Conservation (phyloP, 2,113 vertebrate species). For the Atractosteus spatula region DNA sequence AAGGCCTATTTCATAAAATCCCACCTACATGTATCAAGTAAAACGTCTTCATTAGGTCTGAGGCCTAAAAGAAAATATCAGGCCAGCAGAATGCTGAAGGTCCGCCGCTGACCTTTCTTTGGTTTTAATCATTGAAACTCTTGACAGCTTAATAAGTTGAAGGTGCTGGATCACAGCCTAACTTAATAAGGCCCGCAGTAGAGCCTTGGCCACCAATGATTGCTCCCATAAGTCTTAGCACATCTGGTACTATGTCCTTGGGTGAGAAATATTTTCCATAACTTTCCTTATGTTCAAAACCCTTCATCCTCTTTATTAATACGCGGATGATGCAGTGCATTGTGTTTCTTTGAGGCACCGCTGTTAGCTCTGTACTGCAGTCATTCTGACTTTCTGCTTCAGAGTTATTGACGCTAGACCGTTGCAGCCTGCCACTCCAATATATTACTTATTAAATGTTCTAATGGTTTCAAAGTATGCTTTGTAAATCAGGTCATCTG, state of each 20-base stretch:
- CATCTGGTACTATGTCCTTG: slow-evolving; percentile 92
- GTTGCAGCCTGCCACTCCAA: slow-evolving; percentile 38
- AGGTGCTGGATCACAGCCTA: slow-evolving; percentile 94
- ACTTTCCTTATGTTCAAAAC: slow-evolving; percentile 81
- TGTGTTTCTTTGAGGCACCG: slow-evolving; percentile 65
- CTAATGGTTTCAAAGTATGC: slow-evolving; percentile 56
- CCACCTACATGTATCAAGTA: slow-evolving; percentile 70
- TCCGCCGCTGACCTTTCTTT: slow-evolving; percentile 92
- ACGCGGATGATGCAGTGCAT: slow-evolving; percentile 70
- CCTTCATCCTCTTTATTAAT: slow-evolving; percentile 80
- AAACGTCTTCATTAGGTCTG: slow-evolving; percentile 85
- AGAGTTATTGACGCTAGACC: slow-evolving; percentile 24
- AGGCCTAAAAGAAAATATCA: slow-evolving; percentile 87
- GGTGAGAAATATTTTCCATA: slow-evolving; percentile 95
- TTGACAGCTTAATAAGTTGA: slow-evolving; percentile 98
- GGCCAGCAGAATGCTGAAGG: slow-evolving; percentile 83
- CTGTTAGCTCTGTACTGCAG: slow-evolving; percentile 57
- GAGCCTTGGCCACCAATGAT: slow-evolving; percentile 93
- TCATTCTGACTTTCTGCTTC: slow-evolving; percentile 22
- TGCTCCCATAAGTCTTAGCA: slow-evolving; percentile 97
- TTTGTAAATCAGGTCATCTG: slow-evolving; percentile 60
- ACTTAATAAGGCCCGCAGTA: slow-evolving; percentile 94
- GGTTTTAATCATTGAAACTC: slow-evolving; percentile 98
- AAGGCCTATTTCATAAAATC: slow-evolving; percentile 76
- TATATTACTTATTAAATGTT: slow-evolving; percentile 49